Evolutionary conservation across 2,113 vertebrate genomes (phyloP), one percentile per base, ranked within the genome.

Genomic region (Crotalus horridus): DNA sequence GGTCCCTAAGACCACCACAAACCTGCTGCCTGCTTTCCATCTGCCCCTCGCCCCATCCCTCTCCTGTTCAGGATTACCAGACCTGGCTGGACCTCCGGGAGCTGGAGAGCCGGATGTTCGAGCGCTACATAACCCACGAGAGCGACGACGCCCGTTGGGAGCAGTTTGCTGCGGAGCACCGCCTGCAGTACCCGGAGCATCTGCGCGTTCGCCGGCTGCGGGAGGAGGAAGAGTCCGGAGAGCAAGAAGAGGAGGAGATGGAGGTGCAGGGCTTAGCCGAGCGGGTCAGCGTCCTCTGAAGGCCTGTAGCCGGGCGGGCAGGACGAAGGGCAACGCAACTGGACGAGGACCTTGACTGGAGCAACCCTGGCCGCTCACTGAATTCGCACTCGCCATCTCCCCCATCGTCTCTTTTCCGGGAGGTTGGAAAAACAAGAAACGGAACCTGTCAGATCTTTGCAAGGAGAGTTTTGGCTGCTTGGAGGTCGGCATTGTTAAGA

Each of bases 61-160:
- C 1, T 10, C 51, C 21, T 64, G 90, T 92, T 17, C 96, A 99
- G 99, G 99, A 99, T 95, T 99, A 99, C 94, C 98, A 98, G 94
- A 97, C 98, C 0, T 99, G 99, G 99, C 96, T 99, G 92, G 99
- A 99, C 89, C 97, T 99, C 55, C 97, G 99, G 12, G 98, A 98
- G 95, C 97, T 99, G 96, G 99, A 99, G 95, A 96, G 96, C 39
- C 99, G 99, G 96, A 98, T 99, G 7, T 97, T 98, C 0, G 98
- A 97, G 93, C 98, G 99, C 64, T 99, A 99, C 96, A 98, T 99
- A 95, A 99, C 99, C 6, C 99, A 99, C 0, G 99, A 99, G 96
- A 99, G 99, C 0, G 99, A 99, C 29, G 99, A 99, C n/a, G 96
- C 95, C 24, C 98, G 98, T 94, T 99, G 99, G 99, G 98, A 98